Conservation (phyloP, 2,113 vertebrate species). For the Urocitellus parryii region DNA sequence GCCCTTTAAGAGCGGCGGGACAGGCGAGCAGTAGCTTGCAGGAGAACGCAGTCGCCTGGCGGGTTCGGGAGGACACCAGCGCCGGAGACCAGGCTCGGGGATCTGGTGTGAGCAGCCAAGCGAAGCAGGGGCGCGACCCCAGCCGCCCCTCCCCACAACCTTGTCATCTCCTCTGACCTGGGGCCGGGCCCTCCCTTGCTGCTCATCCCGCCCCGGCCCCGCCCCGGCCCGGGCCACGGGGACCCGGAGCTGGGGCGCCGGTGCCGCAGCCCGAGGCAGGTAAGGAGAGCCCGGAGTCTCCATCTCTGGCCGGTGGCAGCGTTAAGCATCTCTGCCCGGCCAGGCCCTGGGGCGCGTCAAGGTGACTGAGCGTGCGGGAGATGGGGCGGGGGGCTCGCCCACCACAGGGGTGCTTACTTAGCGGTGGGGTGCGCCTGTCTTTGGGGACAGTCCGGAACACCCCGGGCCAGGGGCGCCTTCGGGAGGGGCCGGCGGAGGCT, state of each 20-base stretch:
- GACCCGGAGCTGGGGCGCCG: constrained; percentile 66
- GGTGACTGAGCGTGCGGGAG: constrained; percentile 67
- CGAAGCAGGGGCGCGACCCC: neutral
- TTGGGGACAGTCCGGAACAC: neutral
- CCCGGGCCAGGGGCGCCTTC: neutral
- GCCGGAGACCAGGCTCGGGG: neutral
- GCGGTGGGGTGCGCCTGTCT: neutral
- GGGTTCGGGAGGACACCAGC: constrained; percentile 39
- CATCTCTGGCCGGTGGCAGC: neutral
- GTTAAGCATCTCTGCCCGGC: constrained; percentile 30
- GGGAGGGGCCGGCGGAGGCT: neutral
- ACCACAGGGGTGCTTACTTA: neutral
- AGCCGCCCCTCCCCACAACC: neutral
- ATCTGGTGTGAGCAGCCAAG: neutral
- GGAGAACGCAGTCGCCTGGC: constrained; percentile 51
- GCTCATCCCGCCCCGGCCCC: constrained; percentile 47
- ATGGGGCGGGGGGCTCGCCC: too few relatives aligned
- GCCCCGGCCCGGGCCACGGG: constrained; percentile 67
- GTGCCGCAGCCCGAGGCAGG: constrained; percentile 73
- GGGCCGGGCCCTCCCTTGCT: neutral
- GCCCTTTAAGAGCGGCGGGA: constrained; percentile 81
- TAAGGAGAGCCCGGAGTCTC: constrained; percentile 12
- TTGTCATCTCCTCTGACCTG: neutral
- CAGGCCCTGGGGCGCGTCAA: constrained; percentile 64
- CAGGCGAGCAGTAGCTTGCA: neutral